A percentile compares a stretch with the other conserved stretches of the same genome.
phyloP scores from a whole-genome alignment of 2,113 vertebrate species.

The Erpornis zantholeuca region DNA sequence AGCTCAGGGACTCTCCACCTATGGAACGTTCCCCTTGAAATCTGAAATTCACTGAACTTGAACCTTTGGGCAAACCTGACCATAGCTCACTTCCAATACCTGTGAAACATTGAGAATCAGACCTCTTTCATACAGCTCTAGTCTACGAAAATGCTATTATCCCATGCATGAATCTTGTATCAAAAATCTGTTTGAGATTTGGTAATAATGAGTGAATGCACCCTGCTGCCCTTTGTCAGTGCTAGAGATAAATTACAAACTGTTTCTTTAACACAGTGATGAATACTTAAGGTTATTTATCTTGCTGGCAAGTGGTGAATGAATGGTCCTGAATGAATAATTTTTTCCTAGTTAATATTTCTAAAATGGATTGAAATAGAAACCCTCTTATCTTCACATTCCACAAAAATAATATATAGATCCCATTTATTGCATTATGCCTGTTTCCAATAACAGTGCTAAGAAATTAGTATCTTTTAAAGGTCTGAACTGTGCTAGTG shows the following conservation, averaged over 20 bases:
- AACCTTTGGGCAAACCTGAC: not conserved
- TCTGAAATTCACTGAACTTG: slow-evolving; percentile 8
- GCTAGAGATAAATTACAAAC: not conserved
- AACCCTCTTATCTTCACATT: not conserved
- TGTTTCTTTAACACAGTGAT: not conserved
- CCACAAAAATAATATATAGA: not conserved
- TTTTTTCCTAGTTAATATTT: not conserved
- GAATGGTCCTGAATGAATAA: not conserved
- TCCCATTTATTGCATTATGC: not conserved
- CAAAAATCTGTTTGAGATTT: not conserved
- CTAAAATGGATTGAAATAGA: not conserved
- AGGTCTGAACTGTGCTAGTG: not conserved
- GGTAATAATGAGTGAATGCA: not conserved
- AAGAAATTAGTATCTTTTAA: not conserved
- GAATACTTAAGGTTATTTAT: not conserved
- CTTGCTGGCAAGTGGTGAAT: not conserved
- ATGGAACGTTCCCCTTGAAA: not conserved
- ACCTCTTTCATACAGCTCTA: not conserved
- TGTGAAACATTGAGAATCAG: not conserved
- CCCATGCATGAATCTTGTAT: not conserved
- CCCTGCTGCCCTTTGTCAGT: not conserved
- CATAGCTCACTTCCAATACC: not conserved
- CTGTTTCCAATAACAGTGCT: not conserved
- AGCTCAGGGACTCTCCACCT: not conserved
- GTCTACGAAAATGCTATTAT: not conserved